Evolutionary conservation across 2,797 vertebrate genomes (phyloP), one percentile per base, ranked within the genome.

Genomic region (Microctenopoma steveboyesi): DNA sequence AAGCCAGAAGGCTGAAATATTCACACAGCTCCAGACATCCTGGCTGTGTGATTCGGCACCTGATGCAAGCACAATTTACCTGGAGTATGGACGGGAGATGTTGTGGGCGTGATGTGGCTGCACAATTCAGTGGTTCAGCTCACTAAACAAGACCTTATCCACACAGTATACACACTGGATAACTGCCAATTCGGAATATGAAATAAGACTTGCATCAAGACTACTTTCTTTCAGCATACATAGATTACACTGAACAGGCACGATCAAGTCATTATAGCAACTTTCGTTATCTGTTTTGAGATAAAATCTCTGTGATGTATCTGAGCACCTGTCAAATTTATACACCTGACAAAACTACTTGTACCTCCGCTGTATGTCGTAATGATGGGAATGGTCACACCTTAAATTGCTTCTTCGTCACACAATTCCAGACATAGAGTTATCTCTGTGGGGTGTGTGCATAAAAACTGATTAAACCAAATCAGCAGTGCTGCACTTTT

Each of bases 1-100:
- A 71, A 74, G 60, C 64, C 61, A 72, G 49, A 75, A 58, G 25
- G 64, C 53, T 83, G 73, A 87, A 86, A 82, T 76, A 86, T 88
- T 86, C 52, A 86, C 74, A 59, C 61, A 35, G 43, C 53, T 68
- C 25, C 65, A 64, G 73, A 75, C 49, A 52, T n/a, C 46, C 49
- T n/a, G 45, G 75, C 55, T 78, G 72, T 65, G 47, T 64, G 70
- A 80, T 83, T 64, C 5, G 1, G 52, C 71, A 78, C 74, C 80
- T 84, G 75, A 86, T 78, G 69, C 69, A 81, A 69, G 63, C 30
- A 64, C 48, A 11, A 74, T 77, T 77, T 69, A 84, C 79, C 76
- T 75, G 74, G 49, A 84, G 72, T 52, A 11, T 73, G 71, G 64
- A 60, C 28, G 67, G 54, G 63, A 60, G 50, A 57, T 35, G 63